phyloP scores from a whole-genome alignment of 2,888 invertebrate species.

The Meliscaeva auricollis region DNA sequence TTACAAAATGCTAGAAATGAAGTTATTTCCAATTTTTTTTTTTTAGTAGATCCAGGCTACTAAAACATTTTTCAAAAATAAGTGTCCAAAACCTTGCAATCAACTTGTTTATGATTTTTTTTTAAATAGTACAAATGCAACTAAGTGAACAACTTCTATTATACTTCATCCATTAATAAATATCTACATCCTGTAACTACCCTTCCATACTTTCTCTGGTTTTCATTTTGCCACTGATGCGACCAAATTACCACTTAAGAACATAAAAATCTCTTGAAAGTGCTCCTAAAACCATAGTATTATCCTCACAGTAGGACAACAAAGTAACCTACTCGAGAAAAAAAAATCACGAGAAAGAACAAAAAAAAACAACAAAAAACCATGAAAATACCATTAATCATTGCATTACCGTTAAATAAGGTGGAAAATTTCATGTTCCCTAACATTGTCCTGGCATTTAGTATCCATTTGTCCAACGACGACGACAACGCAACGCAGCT shows the following conservation, averaged over 20 bases:
- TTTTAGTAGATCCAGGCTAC: too few species aligned
- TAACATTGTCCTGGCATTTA: slow-evolving; percentile 65
- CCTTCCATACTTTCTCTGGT: too few species aligned
- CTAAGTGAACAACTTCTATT: too few species aligned
- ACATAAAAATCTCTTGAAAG: slow-evolving; percentile 20
- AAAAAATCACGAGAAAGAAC: neutral
- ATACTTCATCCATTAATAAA: too few species aligned
- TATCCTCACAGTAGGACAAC: slow-evolving; percentile 46
- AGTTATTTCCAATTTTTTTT: too few species aligned
- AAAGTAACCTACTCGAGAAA: neutral
- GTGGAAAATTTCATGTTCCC: slow-evolving; percentile 81
- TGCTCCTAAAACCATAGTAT: slow-evolving; percentile 40
- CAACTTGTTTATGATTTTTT: too few species aligned
- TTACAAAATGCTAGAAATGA: too few species aligned
- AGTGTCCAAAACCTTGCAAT: too few species aligned
- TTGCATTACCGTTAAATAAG: slow-evolving; percentile 81
- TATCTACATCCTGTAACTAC: too few species aligned
- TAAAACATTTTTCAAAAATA: too few species aligned
- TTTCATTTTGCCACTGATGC: neutral
- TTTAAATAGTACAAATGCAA: too few species aligned
- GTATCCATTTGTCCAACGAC: slow-evolving; percentile 47
- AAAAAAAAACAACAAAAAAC: slow-evolving; percentile 59
- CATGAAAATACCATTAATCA: slow-evolving; percentile 82
- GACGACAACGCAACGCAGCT: neutral
- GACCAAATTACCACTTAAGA: slow-evolving; percentile 32